phyloP scores from a whole-genome alignment of 2,113 vertebrate species.

The Lipophrys pholis region DNA sequence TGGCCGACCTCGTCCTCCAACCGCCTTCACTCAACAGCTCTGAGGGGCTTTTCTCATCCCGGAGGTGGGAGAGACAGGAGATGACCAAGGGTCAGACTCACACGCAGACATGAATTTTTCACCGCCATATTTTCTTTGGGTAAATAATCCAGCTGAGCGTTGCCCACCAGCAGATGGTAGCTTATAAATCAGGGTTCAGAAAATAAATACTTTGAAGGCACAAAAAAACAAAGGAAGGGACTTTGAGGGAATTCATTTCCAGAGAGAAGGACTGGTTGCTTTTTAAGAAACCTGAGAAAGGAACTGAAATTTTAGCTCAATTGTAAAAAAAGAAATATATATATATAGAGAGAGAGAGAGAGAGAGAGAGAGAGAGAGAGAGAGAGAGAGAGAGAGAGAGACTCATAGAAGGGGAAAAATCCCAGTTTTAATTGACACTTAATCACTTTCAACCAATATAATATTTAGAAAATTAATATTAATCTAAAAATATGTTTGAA shows the following conservation, averaged over 20 bases:
- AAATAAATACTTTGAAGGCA: constrained; percentile 71
- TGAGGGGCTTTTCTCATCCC: constrained; percentile 73
- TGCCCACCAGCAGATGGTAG: constrained; percentile 66
- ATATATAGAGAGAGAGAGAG: too few relatives aligned
- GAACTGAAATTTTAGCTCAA: too few relatives aligned
- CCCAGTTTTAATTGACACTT: too few relatives aligned
- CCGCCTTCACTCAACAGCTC: constrained; percentile 73
- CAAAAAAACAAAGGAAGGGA: constrained; percentile 35
- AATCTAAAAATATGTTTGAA: too few relatives aligned
- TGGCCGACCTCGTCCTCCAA: constrained; percentile 46
- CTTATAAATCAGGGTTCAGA: constrained; percentile 77
- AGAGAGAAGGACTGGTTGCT: constrained; percentile 35
- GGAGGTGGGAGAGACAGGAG: constrained; percentile 53
- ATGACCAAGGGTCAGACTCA: constrained; percentile 75
- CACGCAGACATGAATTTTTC: constrained; percentile 79
- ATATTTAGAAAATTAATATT: too few relatives aligned
- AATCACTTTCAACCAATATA: too few relatives aligned
- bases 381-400: too few relatives aligned
- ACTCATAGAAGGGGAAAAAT: too few relatives aligned
- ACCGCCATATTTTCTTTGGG: constrained; percentile 78
- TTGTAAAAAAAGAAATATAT: too few relatives aligned
- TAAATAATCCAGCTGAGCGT: constrained; percentile 77
- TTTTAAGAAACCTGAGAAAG: constrained; percentile 14
- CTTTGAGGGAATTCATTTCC: constrained; percentile 6
- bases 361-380: too few relatives aligned